Evolutionary conservation across 2,113 vertebrate species (phyloP).

Genomic region (Ictalurus punctatus): DNA sequence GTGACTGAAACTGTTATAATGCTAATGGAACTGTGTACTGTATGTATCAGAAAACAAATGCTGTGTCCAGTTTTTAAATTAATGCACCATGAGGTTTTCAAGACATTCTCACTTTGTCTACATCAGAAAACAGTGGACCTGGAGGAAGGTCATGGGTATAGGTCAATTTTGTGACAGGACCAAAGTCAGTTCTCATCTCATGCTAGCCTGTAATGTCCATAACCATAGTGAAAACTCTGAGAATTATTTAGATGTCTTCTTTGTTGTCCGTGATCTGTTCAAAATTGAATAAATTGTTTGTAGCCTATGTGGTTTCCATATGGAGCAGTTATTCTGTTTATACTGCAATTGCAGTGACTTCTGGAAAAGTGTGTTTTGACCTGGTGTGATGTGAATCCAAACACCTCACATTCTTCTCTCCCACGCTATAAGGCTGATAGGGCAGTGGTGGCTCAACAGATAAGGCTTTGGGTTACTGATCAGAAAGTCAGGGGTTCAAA

Average conservation of each 20-base stretch:
- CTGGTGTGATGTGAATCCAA: constrained; percentile 5
- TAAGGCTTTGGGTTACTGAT: too few relatives aligned
- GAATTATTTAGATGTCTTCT: background rate
- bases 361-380: background rate
- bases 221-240: background rate
- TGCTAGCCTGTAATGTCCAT: background rate
- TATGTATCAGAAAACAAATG: background rate
- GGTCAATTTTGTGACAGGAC: background rate
- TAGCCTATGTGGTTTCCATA: background rate
- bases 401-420: background rate
- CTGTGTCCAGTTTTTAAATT: background rate
- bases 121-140: background rate
- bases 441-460: too few relatives aligned
- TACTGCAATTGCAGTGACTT: background rate
- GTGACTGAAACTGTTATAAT: background rate
- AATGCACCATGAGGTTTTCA: background rate
- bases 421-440: background rate
- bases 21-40: background rate
- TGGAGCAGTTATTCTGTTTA: background rate
- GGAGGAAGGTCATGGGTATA: background rate
- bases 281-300: background rate
- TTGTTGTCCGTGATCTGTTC: background rate
- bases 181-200: background rate
- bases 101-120: background rate
- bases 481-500: too few relatives aligned